Evolutionary conservation across 92 coral and sea anemone genomes (phyloP).

Genomic region (Actinernus sp.): DNA sequence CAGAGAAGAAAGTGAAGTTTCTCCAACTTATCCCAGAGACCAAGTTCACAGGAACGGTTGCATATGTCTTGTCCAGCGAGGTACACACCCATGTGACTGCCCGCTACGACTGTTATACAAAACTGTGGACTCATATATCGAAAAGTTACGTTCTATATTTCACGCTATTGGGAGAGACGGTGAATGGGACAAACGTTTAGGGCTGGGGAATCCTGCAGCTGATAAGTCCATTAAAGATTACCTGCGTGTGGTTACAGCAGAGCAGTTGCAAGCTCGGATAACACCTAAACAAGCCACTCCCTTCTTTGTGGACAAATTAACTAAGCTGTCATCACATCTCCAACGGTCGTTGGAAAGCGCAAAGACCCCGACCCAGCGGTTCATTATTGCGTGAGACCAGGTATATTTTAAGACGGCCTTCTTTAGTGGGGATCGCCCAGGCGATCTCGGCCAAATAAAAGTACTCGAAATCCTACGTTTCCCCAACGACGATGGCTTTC

Average conservation of each 20-base stretch:
- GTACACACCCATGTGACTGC: constrained; percentile 24
- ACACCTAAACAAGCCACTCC: constrained; percentile 73
- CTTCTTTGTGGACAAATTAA: constrained; percentile 47
- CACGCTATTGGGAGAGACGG: constrained; percentile 53
- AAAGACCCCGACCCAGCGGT: constrained; percentile 10
- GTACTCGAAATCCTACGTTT: constrained; percentile 38
- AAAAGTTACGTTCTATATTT: constrained; percentile 37
- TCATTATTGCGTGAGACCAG: constrained; percentile 22
- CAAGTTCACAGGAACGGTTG: constrained; percentile 52
- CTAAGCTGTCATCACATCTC: constrained; percentile 8
- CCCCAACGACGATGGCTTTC: constrained; percentile 47
- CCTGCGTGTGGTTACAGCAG: constrained; percentile 46
- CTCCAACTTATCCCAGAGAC: constrained; percentile 5
- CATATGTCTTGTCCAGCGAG: constrained; percentile 20
- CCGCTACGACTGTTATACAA: constrained; percentile 42
- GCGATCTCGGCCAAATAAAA: constrained; percentile 30
- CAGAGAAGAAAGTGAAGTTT: constrained; percentile 37
- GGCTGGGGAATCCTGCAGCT: constrained; percentile 59
- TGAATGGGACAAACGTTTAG: constrained; percentile 54
- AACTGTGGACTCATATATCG: constrained; percentile 37
- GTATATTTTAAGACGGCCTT: constrained; percentile 24
- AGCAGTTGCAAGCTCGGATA: constrained; percentile 55
- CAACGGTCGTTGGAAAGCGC: constrained; percentile 18
- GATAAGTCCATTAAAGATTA: constrained; percentile 41
- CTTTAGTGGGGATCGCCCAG: constrained; percentile 19